These are phyloP conservation scores for Itoplectis maculator DNA, from an alignment of 2,888 invertebrate species.

Conservation along the genomic window DNA sequence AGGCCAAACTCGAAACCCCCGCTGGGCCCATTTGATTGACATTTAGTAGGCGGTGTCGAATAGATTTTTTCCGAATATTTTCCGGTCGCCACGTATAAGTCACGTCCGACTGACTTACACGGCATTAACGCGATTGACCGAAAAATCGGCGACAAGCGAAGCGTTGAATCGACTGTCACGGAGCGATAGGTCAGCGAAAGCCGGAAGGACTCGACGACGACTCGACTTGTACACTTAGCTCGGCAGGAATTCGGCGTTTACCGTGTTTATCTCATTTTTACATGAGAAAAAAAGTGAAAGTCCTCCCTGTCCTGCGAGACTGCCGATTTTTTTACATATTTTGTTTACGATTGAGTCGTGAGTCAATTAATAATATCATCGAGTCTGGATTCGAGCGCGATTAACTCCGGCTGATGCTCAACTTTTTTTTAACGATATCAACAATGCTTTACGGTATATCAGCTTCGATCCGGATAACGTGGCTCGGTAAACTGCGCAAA, in stretches of 20 bases:
- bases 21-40: constrained; percentile 14
- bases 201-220: constrained; percentile 53
- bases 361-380: constrained; percentile 3
- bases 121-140: constrained; percentile 37
- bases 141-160: constrained; percentile 13
- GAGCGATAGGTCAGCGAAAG: constrained; percentile 56
- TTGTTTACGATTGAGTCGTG: constrained; percentile 7
- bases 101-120: constrained; percentile 3
- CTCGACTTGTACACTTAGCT: background rate
- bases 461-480: background rate
- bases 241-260: background rate
- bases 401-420: background rate
- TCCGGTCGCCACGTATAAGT: constrained; percentile 23
- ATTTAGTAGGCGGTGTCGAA: background rate
- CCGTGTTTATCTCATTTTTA: constrained; percentile 35
- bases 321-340: constrained; percentile 10
- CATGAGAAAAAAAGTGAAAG: constrained; percentile 55
- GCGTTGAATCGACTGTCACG: constrained; percentile 25
- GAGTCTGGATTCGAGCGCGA: background rate
- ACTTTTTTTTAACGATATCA: constrained; percentile 6
- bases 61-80: constrained; percentile 4
- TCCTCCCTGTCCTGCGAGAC: constrained; percentile 5
- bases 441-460: background rate
- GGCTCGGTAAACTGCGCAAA: background rate
- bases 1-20: background rate